phyloP scores from a whole-genome alignment of 2,888 invertebrate genomes.

The Sussaba pulchella region DNA sequence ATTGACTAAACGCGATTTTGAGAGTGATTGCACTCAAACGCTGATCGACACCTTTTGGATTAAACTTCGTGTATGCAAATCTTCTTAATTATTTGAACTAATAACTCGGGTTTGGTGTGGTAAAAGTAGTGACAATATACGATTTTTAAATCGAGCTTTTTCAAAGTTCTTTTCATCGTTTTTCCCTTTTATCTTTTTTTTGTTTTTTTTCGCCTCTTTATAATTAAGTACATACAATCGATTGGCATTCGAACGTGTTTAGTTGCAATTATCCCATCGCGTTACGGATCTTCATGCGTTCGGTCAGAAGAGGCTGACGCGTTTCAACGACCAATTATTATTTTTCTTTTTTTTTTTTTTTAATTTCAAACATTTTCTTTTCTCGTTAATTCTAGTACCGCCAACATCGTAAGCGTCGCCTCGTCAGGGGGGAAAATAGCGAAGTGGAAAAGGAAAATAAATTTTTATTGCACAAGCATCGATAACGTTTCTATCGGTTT shows the following conservation, averaged over 20 bases:
- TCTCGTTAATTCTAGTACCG: slow-evolving; percentile 11
- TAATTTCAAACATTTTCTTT: too few species aligned
- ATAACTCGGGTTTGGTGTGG: slow-evolving; percentile 25
- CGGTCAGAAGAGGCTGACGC: not conserved
- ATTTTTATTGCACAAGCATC: slow-evolving; percentile 62
- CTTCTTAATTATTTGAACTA: not conserved
- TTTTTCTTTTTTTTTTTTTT: slow-evolving; percentile 1
- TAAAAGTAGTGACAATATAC: slow-evolving; percentile 36
- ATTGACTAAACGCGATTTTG: not conserved
- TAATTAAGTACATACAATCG: slow-evolving; percentile 7
- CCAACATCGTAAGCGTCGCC: slow-evolving; percentile 41
- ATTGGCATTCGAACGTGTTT: slow-evolving; percentile 16
- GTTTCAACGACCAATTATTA: slow-evolving; percentile 28
- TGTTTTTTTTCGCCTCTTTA: not conserved
- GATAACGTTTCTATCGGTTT: slow-evolving; percentile 30
- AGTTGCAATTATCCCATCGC: not conserved
- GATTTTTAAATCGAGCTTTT: not conserved
- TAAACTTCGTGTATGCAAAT: slow-evolving; percentile 8
- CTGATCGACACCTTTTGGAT: not conserved
- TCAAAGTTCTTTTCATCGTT: too few species aligned
- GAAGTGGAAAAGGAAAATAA: slow-evolving; percentile 26
- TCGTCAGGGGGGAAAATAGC: slow-evolving; percentile 29
- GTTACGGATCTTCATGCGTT: slow-evolving; percentile 14
- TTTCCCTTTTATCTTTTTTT: not conserved
- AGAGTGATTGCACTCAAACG: not conserved